Base-by-base conservation (phyloP, 2,888 invertebrate genomes). In the Himalopsyche japonica region DNA sequence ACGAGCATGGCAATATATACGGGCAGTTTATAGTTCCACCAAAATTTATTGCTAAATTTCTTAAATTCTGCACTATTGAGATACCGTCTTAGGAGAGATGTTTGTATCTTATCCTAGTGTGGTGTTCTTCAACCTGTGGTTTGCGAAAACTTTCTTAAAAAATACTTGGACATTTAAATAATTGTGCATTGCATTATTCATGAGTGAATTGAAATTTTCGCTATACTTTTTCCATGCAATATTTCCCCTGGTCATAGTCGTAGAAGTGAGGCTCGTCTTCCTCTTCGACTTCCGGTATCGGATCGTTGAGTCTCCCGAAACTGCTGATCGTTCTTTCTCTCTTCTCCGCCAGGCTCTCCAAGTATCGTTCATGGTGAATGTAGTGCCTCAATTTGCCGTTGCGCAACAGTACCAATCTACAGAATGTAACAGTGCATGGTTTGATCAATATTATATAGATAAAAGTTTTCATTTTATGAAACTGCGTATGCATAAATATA, bases 151-250 rank as follows among this genome's bases (percentile, higher is more conserved):
- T n/a, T n/a, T n/a, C n/a, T n/a, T n/a, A n/a, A n/a, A n/a, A n/a
- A n/a, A n/a, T n/a, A n/a, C n/a, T n/a, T n/a, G n/a, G n/a, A n/a
- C n/a, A n/a, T n/a, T n/a, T n/a, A n/a, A n/a, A 10, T 6, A 43
- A 43, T 43, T 43, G 8, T 43, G 12, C 10, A 10, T 43, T 15
- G 2, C 43, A 43, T 15, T 43, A 7, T 15, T 15, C 1, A 43
- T 12, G 15, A 2, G 15, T 10, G 15, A 15, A 15, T 43, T 15
- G 2, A 1, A 15, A 76, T 49, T 80, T 6, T 86, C 89, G 0
- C 89, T 87, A 86, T 88, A 95, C 96, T 92, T 95, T 96, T 89
- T 97, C 97, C 88, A 96, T 93, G 89, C 97, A 97, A 89, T 97
- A 97, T 90, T 95, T 94, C 70, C 95, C 95, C 86, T 94, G 94